phyloP scores from a whole-genome alignment of 2,797 vertebrate species.

The Darevskia mixta region DNA sequence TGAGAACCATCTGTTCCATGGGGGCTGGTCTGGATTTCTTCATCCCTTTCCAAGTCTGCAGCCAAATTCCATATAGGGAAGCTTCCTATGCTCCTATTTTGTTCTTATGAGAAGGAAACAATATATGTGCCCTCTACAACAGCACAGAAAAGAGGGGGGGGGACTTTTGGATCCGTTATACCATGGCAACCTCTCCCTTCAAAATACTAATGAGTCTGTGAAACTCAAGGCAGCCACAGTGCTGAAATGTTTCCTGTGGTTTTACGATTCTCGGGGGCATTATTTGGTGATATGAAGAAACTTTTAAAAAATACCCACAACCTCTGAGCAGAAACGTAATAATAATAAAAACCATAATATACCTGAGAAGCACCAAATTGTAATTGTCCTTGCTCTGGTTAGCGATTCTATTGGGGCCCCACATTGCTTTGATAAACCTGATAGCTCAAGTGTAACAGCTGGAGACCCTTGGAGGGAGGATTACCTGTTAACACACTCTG shows the following conservation, averaged over 20 bases:
- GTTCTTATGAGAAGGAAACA: not conserved
- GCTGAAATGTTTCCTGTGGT: not conserved
- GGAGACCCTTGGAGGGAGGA: not conserved
- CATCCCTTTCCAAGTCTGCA: too few species aligned
- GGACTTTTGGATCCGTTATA: not conserved
- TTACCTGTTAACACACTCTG: not conserved
- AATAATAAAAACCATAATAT: not conserved
- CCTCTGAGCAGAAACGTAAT: not conserved
- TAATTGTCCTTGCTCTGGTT: conserved; percentile 17
- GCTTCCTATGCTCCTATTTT: too few species aligned
- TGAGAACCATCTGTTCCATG: too few species aligned
- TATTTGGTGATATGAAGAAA: not conserved
- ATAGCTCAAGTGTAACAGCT: conserved; percentile 6
- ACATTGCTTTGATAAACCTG: conserved; percentile 9
- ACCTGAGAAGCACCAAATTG: not conserved
- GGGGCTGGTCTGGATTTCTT: too few species aligned
- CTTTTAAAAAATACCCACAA: too few species aligned
- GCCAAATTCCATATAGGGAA: too few species aligned
- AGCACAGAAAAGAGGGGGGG: not conserved
- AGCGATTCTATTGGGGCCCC: not conserved
- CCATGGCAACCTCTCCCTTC: not conserved
- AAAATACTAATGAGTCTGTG: not conserved
- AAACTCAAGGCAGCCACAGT: not conserved
- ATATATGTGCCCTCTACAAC: not conserved
- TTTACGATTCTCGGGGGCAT: not conserved